phyloP scores from a whole-genome alignment of 2,888 invertebrate species.

The Coelopa pilipes region DNA sequence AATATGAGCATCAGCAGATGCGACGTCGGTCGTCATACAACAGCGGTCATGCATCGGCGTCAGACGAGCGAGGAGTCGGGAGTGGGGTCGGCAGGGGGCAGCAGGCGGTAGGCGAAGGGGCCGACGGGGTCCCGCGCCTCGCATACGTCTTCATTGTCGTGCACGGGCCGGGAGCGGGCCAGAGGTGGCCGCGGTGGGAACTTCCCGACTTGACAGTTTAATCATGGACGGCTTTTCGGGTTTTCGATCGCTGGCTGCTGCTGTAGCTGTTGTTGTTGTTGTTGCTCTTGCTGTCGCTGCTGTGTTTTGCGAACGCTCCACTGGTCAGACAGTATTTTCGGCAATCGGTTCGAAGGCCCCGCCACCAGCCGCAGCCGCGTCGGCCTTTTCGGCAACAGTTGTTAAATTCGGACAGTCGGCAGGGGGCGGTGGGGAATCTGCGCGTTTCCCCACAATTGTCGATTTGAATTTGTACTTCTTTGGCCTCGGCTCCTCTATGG shows the following conservation, averaged over 20 bases:
- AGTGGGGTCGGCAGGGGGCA: no score
- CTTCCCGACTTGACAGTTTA: constrained; percentile 27
- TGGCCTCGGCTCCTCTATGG: neutral
- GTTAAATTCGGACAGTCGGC: neutral
- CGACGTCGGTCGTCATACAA: constrained; percentile 17
- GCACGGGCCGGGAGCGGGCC: no score
- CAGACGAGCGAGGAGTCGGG: neutral
- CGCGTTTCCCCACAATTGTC: constrained; percentile 10
- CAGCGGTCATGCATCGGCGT: neutral
- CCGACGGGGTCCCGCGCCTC: no score
- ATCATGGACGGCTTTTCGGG: constrained; percentile 12
- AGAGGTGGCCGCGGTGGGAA: constrained; percentile 20
- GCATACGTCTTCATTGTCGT: neutral
- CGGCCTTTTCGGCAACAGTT: neutral
- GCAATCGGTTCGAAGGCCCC: neutral
- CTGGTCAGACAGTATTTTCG: constrained; percentile 12
- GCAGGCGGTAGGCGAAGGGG: no score
- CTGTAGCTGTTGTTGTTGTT: no score
- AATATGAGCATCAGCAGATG: constrained; percentile 27
- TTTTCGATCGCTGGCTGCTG: neutral
- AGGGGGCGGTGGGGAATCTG: neutral
- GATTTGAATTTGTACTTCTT: constrained; percentile 14
- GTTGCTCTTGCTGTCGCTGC: no score
- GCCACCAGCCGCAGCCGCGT: neutral
- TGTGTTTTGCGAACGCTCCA: neutral